A percentile compares a stretch with the other conserved stretches of the same genome.
phyloP scores from a whole-genome alignment of 2,113 vertebrate genomes.

The Mellivora capensis region DNA sequence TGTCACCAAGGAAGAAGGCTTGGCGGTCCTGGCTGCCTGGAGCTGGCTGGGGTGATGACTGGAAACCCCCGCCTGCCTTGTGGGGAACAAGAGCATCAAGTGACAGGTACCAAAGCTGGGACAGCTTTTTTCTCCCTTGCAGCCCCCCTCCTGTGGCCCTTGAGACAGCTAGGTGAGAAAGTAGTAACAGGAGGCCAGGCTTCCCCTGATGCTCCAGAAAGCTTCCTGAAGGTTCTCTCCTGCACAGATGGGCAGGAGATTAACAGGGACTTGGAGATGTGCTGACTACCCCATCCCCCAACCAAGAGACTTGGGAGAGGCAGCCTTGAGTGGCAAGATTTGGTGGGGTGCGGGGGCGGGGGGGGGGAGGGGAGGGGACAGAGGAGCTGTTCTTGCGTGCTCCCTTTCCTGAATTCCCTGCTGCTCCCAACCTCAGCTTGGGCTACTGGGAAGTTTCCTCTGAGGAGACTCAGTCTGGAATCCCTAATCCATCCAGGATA shows the following conservation, averaged over 20 bases:
- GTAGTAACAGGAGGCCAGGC: neutral
- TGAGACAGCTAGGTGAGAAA: neutral
- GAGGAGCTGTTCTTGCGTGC: neutral
- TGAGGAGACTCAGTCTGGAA: neutral
- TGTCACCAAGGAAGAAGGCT: constrained; percentile 81
- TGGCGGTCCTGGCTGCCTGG: constrained; percentile 85
- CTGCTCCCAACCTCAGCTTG: neutral
- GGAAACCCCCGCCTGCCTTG: constrained; percentile 94
- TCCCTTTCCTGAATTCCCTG: neutral
- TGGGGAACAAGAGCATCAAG: constrained; percentile 76
- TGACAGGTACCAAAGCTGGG: constrained; percentile 5
- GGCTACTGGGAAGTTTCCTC: neutral
- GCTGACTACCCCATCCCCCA: neutral
- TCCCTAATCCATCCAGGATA: neutral
- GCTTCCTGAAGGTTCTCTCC: neutral
- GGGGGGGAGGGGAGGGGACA: neutral
- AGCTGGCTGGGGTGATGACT: constrained; percentile 87
- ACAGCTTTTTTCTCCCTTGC: neutral
- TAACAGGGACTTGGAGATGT: neutral
- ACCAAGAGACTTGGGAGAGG: neutral
- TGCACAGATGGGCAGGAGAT: neutral
- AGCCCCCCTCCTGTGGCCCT: neutral
- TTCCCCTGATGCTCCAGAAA: neutral
- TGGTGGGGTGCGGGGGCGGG: neutral
- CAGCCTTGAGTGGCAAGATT: neutral